Conservation (phyloP, 2,888 invertebrate species). For the Drosophila mimica region DNA sequence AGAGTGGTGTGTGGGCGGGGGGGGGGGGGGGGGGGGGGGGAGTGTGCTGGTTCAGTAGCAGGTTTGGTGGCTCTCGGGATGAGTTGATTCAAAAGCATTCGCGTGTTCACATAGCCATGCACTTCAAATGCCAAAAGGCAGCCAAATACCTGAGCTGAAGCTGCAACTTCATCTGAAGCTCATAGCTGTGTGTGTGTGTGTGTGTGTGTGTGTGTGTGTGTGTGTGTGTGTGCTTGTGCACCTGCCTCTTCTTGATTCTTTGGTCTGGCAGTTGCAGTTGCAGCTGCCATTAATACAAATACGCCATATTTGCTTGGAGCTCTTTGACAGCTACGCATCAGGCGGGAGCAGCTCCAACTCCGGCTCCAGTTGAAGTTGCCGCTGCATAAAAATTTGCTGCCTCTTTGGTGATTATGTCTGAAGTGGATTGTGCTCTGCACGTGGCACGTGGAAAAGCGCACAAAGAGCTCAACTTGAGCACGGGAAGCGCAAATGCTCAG, state of each 20-base stretch:
- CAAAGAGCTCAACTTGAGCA: constrained; percentile 53
- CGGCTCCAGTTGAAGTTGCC: not conserved
- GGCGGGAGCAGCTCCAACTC: not conserved
- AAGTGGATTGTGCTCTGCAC: constrained; percentile 52
- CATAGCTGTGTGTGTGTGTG: not conserved
- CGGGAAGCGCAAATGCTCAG: constrained; percentile 50
- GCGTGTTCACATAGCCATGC: constrained; percentile 62
- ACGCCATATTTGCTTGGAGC: constrained; percentile 67
- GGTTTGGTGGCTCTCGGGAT: constrained; percentile 25
- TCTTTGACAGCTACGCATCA: constrained; percentile 64
- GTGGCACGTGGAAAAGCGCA: constrained; percentile 35
- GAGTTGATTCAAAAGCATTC: constrained; percentile 47
- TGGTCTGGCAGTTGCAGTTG: constrained; percentile 1
- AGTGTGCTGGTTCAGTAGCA: not conserved
- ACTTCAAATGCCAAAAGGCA: constrained; percentile 72
- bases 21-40: too few species aligned
- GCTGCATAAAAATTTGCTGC: constrained; percentile 1
- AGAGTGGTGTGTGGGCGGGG: too few species aligned
- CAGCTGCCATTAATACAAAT: constrained; percentile 65
- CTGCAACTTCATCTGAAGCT: constrained; percentile 16
- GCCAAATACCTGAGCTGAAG: constrained; percentile 60
- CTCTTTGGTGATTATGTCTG: constrained; percentile 64
- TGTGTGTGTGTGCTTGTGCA: not conserved
- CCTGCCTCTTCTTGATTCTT: constrained; percentile 1
- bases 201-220: not conserved